Evolutionary conservation across 2,888 invertebrate genomes (phyloP), one percentile per base, ranked within the genome.

Genomic region (Epinotia ramella): DNA sequence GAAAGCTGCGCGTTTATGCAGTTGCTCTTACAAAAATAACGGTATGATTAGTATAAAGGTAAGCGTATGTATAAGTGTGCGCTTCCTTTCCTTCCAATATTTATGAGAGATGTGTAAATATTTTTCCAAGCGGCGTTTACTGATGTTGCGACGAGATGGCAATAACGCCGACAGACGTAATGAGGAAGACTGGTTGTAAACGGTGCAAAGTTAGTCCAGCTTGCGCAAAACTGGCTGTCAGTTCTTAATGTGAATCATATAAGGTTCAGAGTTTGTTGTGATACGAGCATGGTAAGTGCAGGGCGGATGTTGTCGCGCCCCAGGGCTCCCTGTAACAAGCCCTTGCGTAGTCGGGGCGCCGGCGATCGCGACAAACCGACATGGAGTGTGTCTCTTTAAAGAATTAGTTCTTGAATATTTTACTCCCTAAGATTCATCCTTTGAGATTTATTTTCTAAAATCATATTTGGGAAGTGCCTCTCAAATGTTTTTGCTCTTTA

Each of bases 101-200:
- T 88, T 88, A 87, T 85, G 80, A 82, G 82, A 84, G 84, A 86
- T 86, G 88, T 88, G 89, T 89, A 89, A 91, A 92, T 92, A 91
- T 91, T 91, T 91, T 89, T 90, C 88, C 86, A 84, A 88, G 87
- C 89, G 87, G 87, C 86, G 86, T 86, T 88, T 88, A 89, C 88
- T 88, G 87, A 89, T 87, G 88, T 89, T 88, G 86, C 87, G 85
- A 84, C 81, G 84, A 87, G 88, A 88, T 87, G 86, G 89, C 89
- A 89, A 91, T 91, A 91, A 89, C 87, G 84, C 86, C 87, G 89
- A 88, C 90, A 89, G 88, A 88, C 88, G 90, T 91, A 91, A 91
- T 91, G 90, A 91, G 89, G 88, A 89, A 89, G 87, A 86, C 83
- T 86, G 87, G 85, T 83, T 86, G 84, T 88, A 87, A 87, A 86